These are phyloP conservation scores for Otolemur crassicaudatus DNA, from an alignment of 2,797 vertebrate species.

Conservation along the genomic window DNA sequence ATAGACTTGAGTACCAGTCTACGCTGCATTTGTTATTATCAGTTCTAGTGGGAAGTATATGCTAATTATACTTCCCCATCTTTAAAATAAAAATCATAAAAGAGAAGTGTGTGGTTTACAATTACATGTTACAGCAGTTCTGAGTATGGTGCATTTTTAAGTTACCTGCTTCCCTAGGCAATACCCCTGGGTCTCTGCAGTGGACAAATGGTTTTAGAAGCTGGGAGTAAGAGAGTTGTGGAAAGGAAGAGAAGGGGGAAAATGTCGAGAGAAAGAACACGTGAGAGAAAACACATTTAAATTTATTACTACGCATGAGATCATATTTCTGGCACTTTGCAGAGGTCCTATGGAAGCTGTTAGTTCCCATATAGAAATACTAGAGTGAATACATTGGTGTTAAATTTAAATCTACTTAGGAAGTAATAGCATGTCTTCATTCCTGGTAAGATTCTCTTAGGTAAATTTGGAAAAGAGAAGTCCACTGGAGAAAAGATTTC, in stretches of 20 bases:
- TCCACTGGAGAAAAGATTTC: constrained; percentile 81
- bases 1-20: background rate
- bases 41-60: background rate
- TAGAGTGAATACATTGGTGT: constrained; percentile 88
- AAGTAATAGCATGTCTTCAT: constrained; percentile 90
- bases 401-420: constrained; percentile 91
- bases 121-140: constrained; percentile 60
- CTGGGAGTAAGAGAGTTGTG: constrained; percentile 57
- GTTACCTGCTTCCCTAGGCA: constrained; percentile 56
- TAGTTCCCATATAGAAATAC: constrained; percentile 88
- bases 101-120: constrained; percentile 51
- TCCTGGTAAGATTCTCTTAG: constrained; percentile 87
- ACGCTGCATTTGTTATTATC: background rate
- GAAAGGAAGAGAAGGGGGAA: constrained; percentile 84
- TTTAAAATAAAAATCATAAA: constrained; percentile 70
- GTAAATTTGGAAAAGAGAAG: constrained; percentile 89
- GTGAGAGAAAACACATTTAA: constrained; percentile 88
- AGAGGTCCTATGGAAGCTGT: constrained; percentile 89
- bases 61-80: constrained; percentile 73
- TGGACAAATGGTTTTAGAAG: constrained; percentile 80
- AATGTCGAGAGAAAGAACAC: constrained; percentile 85
- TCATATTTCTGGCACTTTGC: constrained; percentile 92
- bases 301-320: constrained; percentile 89
- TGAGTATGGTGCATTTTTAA: constrained; percentile 71
- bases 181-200: constrained; percentile 75